Evolutionary conservation across 2,797 vertebrate genomes (phyloP).

Genomic region (Austrolebias charrua): DNA sequence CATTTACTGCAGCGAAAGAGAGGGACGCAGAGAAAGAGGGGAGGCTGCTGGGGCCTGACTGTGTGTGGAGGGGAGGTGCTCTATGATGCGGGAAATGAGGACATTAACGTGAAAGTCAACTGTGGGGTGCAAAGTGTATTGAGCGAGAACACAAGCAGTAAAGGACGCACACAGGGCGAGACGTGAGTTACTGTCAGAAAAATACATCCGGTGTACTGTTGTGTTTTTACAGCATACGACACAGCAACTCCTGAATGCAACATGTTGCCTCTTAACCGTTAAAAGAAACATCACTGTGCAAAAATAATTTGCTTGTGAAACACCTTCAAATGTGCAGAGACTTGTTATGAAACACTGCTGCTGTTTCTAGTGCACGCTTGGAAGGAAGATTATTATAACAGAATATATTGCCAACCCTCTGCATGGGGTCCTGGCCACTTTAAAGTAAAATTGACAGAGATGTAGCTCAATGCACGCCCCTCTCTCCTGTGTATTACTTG

Average conservation of each 20-base stretch:
- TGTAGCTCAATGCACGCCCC: conserved; percentile 35
- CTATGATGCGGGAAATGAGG: conserved; percentile 62
- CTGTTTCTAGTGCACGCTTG: conserved; percentile 30
- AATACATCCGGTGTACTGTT: conserved; percentile 23
- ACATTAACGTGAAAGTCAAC: conserved; percentile 48
- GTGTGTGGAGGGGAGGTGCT: conserved; percentile 30
- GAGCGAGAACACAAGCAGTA: conserved; percentile 32
- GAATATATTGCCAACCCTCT: conserved; percentile 39
- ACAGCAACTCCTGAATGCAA: neutral
- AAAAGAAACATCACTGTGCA: conserved; percentile 10
- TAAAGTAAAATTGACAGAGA: conserved; percentile 51
- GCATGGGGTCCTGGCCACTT: conserved; percentile 37
- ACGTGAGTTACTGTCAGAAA: conserved; percentile 40
- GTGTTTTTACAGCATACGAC: conserved; percentile 14
- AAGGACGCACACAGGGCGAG: conserved; percentile 33
- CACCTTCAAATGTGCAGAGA: conserved; percentile 1
- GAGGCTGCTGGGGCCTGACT: conserved; percentile 5
- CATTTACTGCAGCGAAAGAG: conserved; percentile 77
- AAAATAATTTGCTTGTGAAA: conserved; percentile 8
- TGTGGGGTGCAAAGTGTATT: conserved; percentile 29
- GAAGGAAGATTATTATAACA: conserved; percentile 37
- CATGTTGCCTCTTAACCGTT: neutral
- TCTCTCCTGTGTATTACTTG: conserved; percentile 25
- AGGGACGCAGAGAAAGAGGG: conserved; percentile 30
- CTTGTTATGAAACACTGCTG: conserved; percentile 37